A percentile compares a stretch with the other conserved stretches of the same genome.
These are phyloP conservation scores for Limulus polyphemus DNA, from an alignment of 2,888 invertebrate genomes.

Conservation along the genomic window DNA sequence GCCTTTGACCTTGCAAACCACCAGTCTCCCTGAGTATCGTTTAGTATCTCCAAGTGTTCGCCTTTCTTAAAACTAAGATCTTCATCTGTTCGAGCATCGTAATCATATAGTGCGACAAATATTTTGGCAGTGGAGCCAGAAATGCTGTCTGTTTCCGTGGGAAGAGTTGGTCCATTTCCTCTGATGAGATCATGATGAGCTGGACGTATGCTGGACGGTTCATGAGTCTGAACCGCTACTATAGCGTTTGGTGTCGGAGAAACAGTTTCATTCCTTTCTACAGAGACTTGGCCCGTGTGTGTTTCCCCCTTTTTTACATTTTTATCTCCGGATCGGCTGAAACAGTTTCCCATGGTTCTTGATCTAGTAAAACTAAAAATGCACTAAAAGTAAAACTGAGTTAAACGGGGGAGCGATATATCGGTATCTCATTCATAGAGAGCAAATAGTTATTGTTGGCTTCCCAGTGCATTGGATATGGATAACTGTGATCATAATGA, in stretches of 20 bases:
- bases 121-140: slow-evolving; percentile 47
- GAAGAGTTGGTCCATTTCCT: slow-evolving; percentile 1
- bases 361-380: too few relatives aligned
- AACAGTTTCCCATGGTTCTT: background rate
- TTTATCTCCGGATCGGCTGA: background rate
- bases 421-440: too few relatives aligned
- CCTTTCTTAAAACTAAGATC: slow-evolving; percentile 98
- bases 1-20: slow-evolving; percentile 96
- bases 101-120: slow-evolving; percentile 96
- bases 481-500: too few relatives aligned
- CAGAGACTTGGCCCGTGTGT: background rate
- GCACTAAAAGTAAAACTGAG: too few relatives aligned
- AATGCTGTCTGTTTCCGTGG: background rate
- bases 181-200: background rate
- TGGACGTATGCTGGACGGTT: background rate
- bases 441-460: too few relatives aligned
- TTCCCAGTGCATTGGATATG: too few relatives aligned
- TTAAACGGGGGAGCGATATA: too few relatives aligned
- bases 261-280: background rate
- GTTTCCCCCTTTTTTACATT: background rate
- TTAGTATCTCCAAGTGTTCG: slow-evolving; percentile 93
- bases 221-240: background rate
- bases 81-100: slow-evolving; percentile 97
- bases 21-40: slow-evolving; percentile 99
- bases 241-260: background rate